These are phyloP conservation scores for Chrysocyon brachyurus DNA, from an alignment of 2,797 vertebrate species.

Conservation along the genomic window DNA sequence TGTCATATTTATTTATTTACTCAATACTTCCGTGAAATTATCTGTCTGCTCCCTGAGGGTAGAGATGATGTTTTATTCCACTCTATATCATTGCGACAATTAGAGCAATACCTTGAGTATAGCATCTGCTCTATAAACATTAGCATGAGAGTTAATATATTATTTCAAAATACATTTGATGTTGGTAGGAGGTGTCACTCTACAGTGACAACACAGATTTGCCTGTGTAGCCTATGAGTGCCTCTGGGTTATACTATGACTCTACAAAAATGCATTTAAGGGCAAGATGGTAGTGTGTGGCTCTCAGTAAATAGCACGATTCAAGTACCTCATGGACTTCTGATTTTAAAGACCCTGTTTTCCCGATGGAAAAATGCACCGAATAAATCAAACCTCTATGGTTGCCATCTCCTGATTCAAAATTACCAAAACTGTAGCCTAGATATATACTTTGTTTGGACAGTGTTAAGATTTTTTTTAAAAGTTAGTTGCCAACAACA, in stretches of 20 bases:
- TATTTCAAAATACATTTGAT: neutral
- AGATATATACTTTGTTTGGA: neutral
- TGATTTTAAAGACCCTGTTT: neutral
- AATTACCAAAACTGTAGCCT: neutral
- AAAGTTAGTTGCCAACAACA: neutral
- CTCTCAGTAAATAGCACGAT: rapidly evolving
- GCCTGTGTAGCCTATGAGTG: neutral
- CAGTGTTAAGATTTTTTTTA: neutral
- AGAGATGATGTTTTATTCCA: neutral
- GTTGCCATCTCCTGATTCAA: neutral
- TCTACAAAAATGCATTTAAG: neutral
- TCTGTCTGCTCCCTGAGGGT: neutral
- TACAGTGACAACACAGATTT: rapidly evolving
- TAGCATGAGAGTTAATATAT: neutral
- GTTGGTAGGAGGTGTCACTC: neutral
- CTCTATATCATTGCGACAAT: neutral
- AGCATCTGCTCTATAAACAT: neutral
- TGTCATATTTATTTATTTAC: neutral
- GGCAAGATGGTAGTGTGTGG: neutral
- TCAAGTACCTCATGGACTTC: rapidly evolving
- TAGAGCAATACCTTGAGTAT: neutral
- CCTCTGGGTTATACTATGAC: neutral
- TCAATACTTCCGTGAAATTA: neutral
- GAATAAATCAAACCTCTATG: neutral
- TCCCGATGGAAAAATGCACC: neutral